phyloP scores from a whole-genome alignment of 2,797 vertebrate species.

The Intellagama lesueurii region DNA sequence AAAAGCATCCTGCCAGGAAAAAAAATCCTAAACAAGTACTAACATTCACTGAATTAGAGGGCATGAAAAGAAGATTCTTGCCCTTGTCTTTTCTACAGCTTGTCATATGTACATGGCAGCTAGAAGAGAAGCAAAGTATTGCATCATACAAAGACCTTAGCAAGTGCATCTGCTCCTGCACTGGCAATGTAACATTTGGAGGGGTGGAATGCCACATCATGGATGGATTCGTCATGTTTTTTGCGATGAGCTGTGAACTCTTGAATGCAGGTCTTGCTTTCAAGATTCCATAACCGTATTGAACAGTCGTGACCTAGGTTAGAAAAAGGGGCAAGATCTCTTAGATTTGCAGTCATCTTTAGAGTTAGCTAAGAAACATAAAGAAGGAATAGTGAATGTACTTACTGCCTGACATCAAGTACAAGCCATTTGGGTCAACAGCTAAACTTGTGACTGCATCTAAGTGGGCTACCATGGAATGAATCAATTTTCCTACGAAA shows the following conservation, averaged over 20 bases:
- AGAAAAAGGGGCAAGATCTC: slow-evolving; percentile 51
- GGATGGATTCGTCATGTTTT: slow-evolving; percentile 97
- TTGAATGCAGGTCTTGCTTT: slow-evolving; percentile 98
- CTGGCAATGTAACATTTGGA: slow-evolving; percentile 98
- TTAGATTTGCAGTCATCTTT: slow-evolving; percentile 39
- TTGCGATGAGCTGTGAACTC: slow-evolving; percentile 99
- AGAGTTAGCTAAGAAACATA: slow-evolving; percentile 40
- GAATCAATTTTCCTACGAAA: slow-evolving; percentile 90
- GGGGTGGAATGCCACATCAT: slow-evolving; percentile 98
- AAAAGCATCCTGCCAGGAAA: slow-evolving; percentile 81
- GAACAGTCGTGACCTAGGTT: slow-evolving; percentile 94
- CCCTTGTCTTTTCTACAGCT: slow-evolving; percentile 78
- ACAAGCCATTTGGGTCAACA: slow-evolving; percentile 97
- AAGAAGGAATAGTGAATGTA: slow-evolving; percentile 66
- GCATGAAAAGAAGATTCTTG: slow-evolving; percentile 62
- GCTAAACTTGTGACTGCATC: slow-evolving; percentile 97
- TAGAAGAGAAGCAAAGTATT: slow-evolving; percentile 74
- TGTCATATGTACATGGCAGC: slow-evolving; percentile 78
- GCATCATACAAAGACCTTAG: slow-evolving; percentile 99
- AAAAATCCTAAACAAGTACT: slow-evolving; percentile 74
- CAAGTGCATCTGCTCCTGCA: slow-evolving; percentile 95
- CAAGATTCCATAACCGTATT: slow-evolving; percentile 98
- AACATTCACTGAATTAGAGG: slow-evolving; percentile 79
- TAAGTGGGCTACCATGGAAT: slow-evolving; percentile 98
- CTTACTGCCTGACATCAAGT: slow-evolving; percentile 99